Evolutionary conservation across 2,797 vertebrate species (phyloP).

Genomic region (Crenuchus spilurus): DNA sequence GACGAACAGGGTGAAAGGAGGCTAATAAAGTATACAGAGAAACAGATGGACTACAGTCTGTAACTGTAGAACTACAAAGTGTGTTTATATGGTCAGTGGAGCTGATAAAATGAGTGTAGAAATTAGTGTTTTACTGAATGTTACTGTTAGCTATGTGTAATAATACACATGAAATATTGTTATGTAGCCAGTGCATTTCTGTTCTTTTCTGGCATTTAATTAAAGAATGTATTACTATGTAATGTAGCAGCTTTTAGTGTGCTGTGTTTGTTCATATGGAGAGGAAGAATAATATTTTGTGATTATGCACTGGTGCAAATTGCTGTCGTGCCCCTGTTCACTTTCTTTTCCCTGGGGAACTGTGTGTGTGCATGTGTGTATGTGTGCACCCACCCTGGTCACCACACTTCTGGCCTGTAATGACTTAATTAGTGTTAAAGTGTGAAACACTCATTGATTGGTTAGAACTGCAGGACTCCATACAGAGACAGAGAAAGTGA

Average conservation of each 20-base stretch:
- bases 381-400: slow-evolving; percentile 29
- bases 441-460: slow-evolving; percentile 69
- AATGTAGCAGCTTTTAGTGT: background rate
- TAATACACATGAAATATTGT: too few species aligned
- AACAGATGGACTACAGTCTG: too few species aligned
- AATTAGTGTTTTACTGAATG: too few species aligned
- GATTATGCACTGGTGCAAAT: slow-evolving; percentile 18
- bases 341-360: slow-evolving; percentile 1
- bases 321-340: slow-evolving; percentile 9
- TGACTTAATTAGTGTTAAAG: slow-evolving; percentile 75
- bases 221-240: too few species aligned
- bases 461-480: slow-evolving; percentile 52
- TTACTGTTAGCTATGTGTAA: too few species aligned
- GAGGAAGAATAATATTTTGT: background rate
- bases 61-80: too few species aligned
- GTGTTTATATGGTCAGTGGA: too few species aligned
- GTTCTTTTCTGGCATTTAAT: too few species aligned
- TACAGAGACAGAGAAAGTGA: slow-evolving; percentile 43
- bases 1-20: too few species aligned
- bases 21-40: too few species aligned
- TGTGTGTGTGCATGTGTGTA: slow-evolving; percentile 7
- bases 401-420: slow-evolving; percentile 57
- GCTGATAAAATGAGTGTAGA: too few species aligned
- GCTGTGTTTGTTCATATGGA: slow-evolving; percentile 2
- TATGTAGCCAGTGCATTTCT: too few species aligned